Conservation (phyloP, 2,113 vertebrate species). For the Tonatia bakeri region DNA sequence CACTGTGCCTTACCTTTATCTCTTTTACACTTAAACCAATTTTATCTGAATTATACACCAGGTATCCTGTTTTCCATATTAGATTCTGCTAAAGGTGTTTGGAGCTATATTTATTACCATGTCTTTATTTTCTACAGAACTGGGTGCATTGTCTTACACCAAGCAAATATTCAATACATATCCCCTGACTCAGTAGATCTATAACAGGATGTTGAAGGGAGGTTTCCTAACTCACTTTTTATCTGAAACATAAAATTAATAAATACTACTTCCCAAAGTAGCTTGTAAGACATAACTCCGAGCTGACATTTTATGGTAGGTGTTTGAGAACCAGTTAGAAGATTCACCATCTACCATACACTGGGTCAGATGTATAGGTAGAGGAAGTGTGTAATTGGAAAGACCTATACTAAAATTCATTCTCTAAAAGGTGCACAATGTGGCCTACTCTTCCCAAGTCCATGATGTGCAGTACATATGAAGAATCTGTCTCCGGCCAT, state of each 20-base stretch:
- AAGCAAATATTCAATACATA: neutral
- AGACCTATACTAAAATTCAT: neutral
- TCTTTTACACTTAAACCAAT: neutral
- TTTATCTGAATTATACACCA: neutral
- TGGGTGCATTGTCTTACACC: neutral
- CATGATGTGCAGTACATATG: fast-evolving
- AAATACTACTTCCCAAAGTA: neutral
- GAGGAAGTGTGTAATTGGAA: neutral
- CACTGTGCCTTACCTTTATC: neutral
- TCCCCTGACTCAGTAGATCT: neutral
- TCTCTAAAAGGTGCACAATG: neutral
- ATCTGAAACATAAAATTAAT: neutral
- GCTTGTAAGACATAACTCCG: neutral
- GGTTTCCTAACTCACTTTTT: slow-evolving; percentile 7
- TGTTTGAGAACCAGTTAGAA: neutral
- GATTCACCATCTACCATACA: neutral
- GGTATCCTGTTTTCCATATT: neutral
- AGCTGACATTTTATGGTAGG: neutral
- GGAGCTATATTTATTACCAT: neutral
- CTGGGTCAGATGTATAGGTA: neutral
- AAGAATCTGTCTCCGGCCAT: neutral
- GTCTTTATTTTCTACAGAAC: neutral
- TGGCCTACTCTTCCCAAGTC: neutral
- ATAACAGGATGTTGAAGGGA: neutral
- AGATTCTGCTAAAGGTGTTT: neutral